These are phyloP conservation scores for Kryphioiulus occultus DNA, from an alignment of 2,888 invertebrate species.

Conservation along the genomic window DNA sequence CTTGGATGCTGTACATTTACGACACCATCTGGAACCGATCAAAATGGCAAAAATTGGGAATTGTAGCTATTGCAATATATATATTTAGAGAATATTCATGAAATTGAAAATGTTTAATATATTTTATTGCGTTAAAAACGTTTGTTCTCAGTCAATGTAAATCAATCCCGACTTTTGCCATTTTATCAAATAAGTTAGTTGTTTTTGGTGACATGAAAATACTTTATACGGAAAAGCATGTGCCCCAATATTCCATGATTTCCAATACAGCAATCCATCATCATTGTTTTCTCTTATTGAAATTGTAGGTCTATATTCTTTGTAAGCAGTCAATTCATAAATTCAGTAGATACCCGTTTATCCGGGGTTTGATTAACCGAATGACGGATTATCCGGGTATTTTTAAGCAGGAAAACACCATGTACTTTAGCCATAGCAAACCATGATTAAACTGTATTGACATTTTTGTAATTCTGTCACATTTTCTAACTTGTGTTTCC, in stretches of 20 bases:
- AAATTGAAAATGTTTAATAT: too few species aligned
- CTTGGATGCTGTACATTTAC: neutral
- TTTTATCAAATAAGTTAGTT: neutral
- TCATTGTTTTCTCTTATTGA: neutral
- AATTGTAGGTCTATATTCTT: too few species aligned
- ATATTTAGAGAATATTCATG: neutral
- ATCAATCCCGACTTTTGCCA: constrained; percentile 23
- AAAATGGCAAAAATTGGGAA: neutral
- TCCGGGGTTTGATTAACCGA: too few species aligned
- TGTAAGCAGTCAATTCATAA: neutral
- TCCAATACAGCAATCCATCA: neutral
- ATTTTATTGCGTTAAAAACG: too few species aligned
- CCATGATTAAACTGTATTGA: too few species aligned
- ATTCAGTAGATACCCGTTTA: too few species aligned
- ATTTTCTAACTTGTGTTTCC: too few species aligned
- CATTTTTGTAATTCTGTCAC: too few species aligned
- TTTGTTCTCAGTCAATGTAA: neutral
- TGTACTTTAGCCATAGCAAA: too few species aligned
- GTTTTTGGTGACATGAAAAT: neutral
- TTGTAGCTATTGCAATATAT: too few species aligned
- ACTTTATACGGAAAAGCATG: neutral
- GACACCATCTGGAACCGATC: neutral
- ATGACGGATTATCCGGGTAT: too few species aligned
- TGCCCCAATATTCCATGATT: neutral
- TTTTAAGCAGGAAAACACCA: too few species aligned